Conservation (phyloP, 2,888 invertebrate genomes). For the Drosophila pseudotalamancana region DNA sequence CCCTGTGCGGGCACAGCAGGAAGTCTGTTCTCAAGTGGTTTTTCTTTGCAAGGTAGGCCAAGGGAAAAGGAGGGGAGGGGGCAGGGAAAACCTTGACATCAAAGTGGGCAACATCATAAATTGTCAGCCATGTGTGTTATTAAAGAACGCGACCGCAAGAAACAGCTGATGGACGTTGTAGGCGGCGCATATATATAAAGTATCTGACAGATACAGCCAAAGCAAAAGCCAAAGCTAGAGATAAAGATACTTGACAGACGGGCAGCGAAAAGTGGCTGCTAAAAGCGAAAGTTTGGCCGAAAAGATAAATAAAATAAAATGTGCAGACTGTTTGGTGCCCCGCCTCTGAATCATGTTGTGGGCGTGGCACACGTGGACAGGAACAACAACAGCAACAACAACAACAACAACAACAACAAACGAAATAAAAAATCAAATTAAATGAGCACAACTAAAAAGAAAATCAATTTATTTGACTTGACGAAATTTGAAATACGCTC, state of each 20-base stretch:
- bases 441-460: constrained; percentile 7
- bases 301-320: constrained; percentile 2
- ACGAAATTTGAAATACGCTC: constrained; percentile 8
- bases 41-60: too few species aligned
- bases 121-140: constrained; percentile 42
- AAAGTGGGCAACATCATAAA: constrained; percentile 70
- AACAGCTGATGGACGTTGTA: constrained; percentile 59
- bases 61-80: constrained; percentile 6
- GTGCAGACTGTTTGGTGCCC: constrained; percentile 58
- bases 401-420: constrained; percentile 6
- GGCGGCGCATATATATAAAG: constrained; percentile 53
- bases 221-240: constrained; percentile 9
- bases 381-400: constrained; percentile 10
- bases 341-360: constrained; percentile 8
- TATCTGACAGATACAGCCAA: constrained; percentile 64
- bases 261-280: constrained; percentile 44
- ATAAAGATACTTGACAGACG: constrained; percentile 13
- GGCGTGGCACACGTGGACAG: constrained; percentile 27
- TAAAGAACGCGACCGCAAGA: constrained; percentile 34
- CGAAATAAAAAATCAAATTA: constrained; percentile 29
- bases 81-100: constrained; percentile 73
- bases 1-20: constrained; percentile 59
- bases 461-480: neutral
- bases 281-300: constrained; percentile 54
- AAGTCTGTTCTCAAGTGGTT: constrained; percentile 60